Conservation (phyloP, 92 coral and sea anemone species). For the Anthopleura xanthogrammica region DNA sequence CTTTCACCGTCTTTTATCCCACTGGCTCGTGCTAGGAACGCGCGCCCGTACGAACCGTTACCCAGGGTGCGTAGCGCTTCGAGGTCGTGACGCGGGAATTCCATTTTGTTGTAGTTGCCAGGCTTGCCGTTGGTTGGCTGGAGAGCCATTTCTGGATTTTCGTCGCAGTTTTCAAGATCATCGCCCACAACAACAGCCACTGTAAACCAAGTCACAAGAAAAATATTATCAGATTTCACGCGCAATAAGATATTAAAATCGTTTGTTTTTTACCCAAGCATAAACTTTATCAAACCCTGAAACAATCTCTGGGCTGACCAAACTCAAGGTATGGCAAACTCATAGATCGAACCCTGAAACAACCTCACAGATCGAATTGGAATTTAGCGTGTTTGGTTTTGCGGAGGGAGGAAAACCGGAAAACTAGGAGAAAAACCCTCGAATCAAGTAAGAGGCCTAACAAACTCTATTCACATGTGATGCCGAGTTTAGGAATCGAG, state of each 20-base stretch:
- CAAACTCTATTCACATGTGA: too few relatives aligned
- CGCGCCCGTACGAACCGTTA: slow-evolving; percentile 88
- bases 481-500: too few relatives aligned
- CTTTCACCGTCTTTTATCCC: slow-evolving; percentile 93
- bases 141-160: slow-evolving; percentile 55
- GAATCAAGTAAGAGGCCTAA: too few relatives aligned
- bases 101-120: slow-evolving; percentile 77
- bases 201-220: neutral
- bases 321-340: neutral
- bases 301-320: too few relatives aligned
- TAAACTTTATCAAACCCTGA: too few relatives aligned
- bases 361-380: too few relatives aligned
- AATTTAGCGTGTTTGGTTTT: too few relatives aligned
- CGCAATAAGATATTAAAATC: too few relatives aligned
- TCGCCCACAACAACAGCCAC: slow-evolving; percentile 48
- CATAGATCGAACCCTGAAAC: neutral
- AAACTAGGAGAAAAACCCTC: too few relatives aligned
- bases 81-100: slow-evolving; percentile 95
- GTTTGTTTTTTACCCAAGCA: too few relatives aligned
- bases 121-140: slow-evolving; percentile 65
- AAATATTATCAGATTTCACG: neutral
- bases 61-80: slow-evolving; percentile 92
- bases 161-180: slow-evolving; percentile 65
- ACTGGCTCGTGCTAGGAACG: slow-evolving; percentile 92
- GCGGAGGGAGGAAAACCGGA: too few relatives aligned